Conservation (phyloP, 2,797 vertebrate species). For the Alfaro cultratus region DNA sequence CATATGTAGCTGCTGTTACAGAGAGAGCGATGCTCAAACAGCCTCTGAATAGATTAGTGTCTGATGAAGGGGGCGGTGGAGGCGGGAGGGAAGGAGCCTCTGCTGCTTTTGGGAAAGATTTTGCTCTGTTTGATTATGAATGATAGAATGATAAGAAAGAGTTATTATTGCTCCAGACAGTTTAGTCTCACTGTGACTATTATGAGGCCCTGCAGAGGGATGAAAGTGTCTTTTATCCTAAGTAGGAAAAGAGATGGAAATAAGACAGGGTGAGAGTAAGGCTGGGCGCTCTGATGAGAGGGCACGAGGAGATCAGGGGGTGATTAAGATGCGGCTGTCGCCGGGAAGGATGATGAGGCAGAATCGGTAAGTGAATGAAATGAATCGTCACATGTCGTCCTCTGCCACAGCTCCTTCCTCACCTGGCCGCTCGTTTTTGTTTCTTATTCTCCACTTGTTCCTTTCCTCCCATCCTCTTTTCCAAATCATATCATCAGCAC, state of each 20-base stretch:
- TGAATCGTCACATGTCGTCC: slow-evolving; percentile 36
- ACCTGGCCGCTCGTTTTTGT: slow-evolving; percentile 10
- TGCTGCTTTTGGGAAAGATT: slow-evolving; percentile 39
- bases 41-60: slow-evolving; percentile 38
- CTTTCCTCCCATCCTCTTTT: slow-evolving; percentile 41
- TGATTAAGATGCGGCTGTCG: slow-evolving; percentile 59
- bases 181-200: slow-evolving; percentile 55
- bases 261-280: slow-evolving; percentile 13
- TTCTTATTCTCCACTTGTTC: slow-evolving; percentile 25
- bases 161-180: slow-evolving; percentile 51
- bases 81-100: slow-evolving; percentile 23
- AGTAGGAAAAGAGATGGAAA: slow-evolving; percentile 31
- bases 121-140: slow-evolving; percentile 62
- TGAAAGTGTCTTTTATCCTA: slow-evolving; percentile 58
- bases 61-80: slow-evolving; percentile 48
- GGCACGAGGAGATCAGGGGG: slow-evolving; percentile 41
- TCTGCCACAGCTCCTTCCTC: slow-evolving; percentile 22
- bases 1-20: slow-evolving; percentile 21
- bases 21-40: slow-evolving; percentile 38
- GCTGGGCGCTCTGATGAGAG: slow-evolving; percentile 48
- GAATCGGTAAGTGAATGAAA: slow-evolving; percentile 32
- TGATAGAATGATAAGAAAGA: slow-evolving; percentile 57
- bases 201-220: slow-evolving; percentile 49
- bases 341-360: slow-evolving; percentile 38
- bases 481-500: slow-evolving; percentile 24